Evolutionary conservation across 2,797 vertebrate genomes (phyloP), one percentile per base, ranked within the genome.

Genomic region (Eupleurogrammus muticus): DNA sequence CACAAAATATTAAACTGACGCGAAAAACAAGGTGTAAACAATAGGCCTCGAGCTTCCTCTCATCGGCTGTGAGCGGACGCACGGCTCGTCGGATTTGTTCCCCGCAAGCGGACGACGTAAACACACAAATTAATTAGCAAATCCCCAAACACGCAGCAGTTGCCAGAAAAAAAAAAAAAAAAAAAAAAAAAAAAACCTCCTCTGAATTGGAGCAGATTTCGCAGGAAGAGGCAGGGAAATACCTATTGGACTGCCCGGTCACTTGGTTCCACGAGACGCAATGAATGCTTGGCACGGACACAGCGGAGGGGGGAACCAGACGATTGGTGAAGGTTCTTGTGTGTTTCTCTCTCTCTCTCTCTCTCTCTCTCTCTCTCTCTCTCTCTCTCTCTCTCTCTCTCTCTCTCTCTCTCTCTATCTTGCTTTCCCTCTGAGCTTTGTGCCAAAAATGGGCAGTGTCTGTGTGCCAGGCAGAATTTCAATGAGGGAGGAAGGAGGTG

Each of bases 401-500:
- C 72, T 77, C 58, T 79, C 54, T 79, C 62, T 83, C 75, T 69
- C 74, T 84, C 28, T 28, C 28, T 28, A 3, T 28, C 28, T 14
- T 1, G 14, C 81, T 65, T 73, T 74, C 80, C 90, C 83, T 73
- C 85, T 82, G 72, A 90, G 91, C 85, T 85, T 87, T 85, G 87
- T 94, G 93, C 92, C 93, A 94, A 93, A 89, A 92, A 91, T 90
- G 93, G 93, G 89, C 90, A 92, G 92, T 84, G 89, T 91, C 92
- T 91, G 89, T 89, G 85, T 93, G 92, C 92, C 90, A 92, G 92
- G 91, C 93, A 90, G 93, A 93, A 94, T 94, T 93, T 93, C 89
- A 95, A 93, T 94, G 89, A 94, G 92, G 80, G 84, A 90, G 87
- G 82, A 88, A 91, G 89, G 88, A 87, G 90, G 87, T 87, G 83